phyloP scores from a whole-genome alignment of 1,140 invertebrate genomes.

The Drosophila neocordata region DNA sequence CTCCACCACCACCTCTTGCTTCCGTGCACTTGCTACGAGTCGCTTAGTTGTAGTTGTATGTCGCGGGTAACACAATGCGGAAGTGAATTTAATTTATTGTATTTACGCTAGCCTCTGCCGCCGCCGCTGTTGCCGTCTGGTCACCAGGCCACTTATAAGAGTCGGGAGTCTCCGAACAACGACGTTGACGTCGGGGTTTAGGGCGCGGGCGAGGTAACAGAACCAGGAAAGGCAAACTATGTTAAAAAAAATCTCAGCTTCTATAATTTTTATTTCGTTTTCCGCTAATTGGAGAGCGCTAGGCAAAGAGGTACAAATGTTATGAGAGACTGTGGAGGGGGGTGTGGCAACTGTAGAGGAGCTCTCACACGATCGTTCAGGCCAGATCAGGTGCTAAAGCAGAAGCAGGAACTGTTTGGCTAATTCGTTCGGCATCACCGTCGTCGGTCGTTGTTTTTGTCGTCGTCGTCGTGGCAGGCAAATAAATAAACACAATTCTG shows the following conservation, averaged over 20 bases:
- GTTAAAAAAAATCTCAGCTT: slow-evolving; percentile 44
- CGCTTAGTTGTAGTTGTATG: slow-evolving; percentile 57
- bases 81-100: slow-evolving; percentile 83
- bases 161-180: not conserved
- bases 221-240: slow-evolving; percentile 55
- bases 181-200: not conserved
- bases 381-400: slow-evolving; percentile 55
- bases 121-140: slow-evolving; percentile 37
- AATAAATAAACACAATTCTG: slow-evolving; percentile 62
- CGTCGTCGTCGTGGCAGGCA: slow-evolving; percentile 33
- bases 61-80: slow-evolving; percentile 74
- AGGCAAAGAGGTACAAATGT: slow-evolving; percentile 21
- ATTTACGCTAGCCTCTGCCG: slow-evolving; percentile 59
- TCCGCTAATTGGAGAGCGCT: slow-evolving; percentile 65
- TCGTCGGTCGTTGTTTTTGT: slow-evolving; percentile 12
- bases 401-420: slow-evolving; percentile 79
- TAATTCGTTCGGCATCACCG: slow-evolving; percentile 55
- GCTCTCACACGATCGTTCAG: slow-evolving; percentile 19
- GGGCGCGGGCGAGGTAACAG: slow-evolving; percentile 17
- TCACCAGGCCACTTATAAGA: slow-evolving; percentile 46
- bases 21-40: slow-evolving; percentile 60
- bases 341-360: slow-evolving; percentile 8
- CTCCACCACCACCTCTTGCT: slow-evolving; percentile 52
- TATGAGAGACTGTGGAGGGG: not conserved
- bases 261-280: slow-evolving; percentile 58